These are phyloP conservation scores for Oryzias melastigma DNA, from an alignment of 2,113 vertebrate genomes.

Conservation along the genomic window DNA sequence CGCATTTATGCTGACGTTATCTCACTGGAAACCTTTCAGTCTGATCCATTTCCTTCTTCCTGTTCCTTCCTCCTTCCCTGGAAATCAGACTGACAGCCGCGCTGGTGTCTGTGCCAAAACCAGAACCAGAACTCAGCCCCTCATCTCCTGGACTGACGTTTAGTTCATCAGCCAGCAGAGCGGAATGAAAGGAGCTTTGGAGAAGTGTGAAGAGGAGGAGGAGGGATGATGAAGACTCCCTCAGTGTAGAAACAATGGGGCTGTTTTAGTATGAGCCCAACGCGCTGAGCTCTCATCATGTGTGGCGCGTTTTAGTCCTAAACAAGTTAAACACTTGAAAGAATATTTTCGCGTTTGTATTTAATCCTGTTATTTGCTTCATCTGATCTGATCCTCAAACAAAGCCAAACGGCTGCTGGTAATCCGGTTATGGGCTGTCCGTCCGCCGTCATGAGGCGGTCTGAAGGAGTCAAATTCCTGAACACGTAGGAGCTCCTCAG, in stretches of 20 bases:
- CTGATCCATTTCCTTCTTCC: no score
- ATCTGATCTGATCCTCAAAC: constrained; percentile 2
- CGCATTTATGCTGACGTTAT: no score
- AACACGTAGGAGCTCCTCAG: constrained; percentile 65
- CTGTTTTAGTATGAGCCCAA: neutral
- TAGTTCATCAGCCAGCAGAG: constrained; percentile 37
- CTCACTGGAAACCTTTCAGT: no score
- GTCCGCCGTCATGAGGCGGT: constrained; percentile 36
- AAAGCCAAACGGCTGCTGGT: neutral
- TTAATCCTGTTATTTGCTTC: neutral
- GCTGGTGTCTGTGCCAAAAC: no score
- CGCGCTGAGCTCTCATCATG: no score
- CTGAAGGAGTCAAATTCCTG: constrained; percentile 73
- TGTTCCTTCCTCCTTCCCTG: no score
- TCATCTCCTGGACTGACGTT: neutral
- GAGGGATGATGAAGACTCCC: constrained; percentile 10
- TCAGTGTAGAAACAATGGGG: constrained; percentile 19
- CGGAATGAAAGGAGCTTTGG: constrained; percentile 50
- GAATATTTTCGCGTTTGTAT: no score
- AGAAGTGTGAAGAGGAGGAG: constrained; percentile 38
- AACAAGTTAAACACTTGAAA: no score
- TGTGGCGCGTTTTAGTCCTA: no score
- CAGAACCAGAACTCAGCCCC: no score
- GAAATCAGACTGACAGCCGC: no score
- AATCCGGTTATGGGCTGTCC: constrained; percentile 12